These are phyloP conservation scores for Theocolax elegans DNA, from an alignment of 1,140 invertebrate genomes.

Conservation along the genomic window DNA sequence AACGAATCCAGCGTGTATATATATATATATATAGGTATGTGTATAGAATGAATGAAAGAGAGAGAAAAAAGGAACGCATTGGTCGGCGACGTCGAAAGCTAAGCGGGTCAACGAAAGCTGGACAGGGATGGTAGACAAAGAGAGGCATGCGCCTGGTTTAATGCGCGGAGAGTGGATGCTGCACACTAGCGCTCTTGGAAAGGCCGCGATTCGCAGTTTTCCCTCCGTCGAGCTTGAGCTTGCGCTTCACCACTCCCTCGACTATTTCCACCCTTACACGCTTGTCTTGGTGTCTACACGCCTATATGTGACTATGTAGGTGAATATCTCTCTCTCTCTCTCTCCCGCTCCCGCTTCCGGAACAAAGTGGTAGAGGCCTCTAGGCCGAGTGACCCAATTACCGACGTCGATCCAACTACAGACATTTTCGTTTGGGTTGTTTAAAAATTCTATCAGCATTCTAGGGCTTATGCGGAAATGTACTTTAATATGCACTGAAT, in stretches of 20 bases:
- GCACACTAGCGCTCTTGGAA: neutral
- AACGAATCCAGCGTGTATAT: too few species aligned
- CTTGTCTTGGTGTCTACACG: neutral
- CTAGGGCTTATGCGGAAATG: too few species aligned
- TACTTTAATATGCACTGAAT: too few species aligned
- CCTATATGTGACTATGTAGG: neutral
- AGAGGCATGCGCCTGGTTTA: neutral
- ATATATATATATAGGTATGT: too few species aligned
- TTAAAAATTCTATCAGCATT: too few species aligned
- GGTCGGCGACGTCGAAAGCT: slow-evolving; percentile 11
- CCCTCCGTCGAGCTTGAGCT: slow-evolving; percentile 26
- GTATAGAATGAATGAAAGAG: too few species aligned
- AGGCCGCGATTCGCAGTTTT: slow-evolving; percentile 41
- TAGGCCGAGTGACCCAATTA: too few species aligned
- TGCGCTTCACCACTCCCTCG: neutral
- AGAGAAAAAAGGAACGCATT: too few species aligned
- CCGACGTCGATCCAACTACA: too few species aligned
- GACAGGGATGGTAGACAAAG: neutral
- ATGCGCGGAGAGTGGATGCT: neutral
- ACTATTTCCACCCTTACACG: neutral
- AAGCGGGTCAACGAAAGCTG: slow-evolving; percentile 1
- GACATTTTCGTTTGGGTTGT: too few species aligned
- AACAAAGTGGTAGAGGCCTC: too few species aligned
- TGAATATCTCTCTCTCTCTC: slow-evolving; percentile 36
- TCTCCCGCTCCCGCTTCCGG: slow-evolving; percentile 17